Evolutionary conservation across 2,113 vertebrate species (phyloP).

Genomic region (Triplophysa dalaica): DNA sequence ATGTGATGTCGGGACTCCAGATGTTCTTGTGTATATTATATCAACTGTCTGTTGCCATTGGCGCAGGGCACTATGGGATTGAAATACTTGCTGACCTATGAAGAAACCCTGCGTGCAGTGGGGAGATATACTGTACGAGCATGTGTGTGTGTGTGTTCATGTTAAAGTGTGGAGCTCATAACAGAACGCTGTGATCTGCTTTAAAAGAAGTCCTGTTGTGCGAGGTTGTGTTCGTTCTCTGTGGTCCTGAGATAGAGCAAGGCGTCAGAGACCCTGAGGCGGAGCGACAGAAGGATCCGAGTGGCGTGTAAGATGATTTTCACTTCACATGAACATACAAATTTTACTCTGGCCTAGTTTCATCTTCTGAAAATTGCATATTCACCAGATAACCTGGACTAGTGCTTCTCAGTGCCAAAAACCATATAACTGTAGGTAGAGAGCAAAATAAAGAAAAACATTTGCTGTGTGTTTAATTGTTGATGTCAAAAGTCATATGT

Average conservation of each 20-base stretch:
- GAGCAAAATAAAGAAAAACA: too few relatives aligned
- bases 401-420: not conserved
- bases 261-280: slow-evolving; percentile 6
- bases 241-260: slow-evolving; percentile 8
- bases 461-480: not conserved
- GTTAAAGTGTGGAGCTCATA: slow-evolving; percentile 20
- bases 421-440: not conserved
- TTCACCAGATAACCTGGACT: not conserved
- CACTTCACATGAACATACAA: slow-evolving; percentile 1
- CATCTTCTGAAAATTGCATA: not conserved
- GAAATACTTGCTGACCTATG: slow-evolving; percentile 27
- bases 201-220: slow-evolving; percentile 34
- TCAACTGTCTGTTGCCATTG: slow-evolving; percentile 19
- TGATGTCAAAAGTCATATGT: not conserved
- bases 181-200: slow-evolving; percentile 12
- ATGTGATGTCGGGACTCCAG: not conserved
- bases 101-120: slow-evolving; percentile 4
- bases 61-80: not conserved
- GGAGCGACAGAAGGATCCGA: not conserved
- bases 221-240: slow-evolving; percentile 28
- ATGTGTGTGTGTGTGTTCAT: not conserved
- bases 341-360: slow-evolving; percentile 17
- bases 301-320: slow-evolving; percentile 7
- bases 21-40: slow-evolving; percentile 2
- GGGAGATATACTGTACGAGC: not conserved